phyloP scores from a whole-genome alignment of 2,113 vertebrate genomes.

The Lagopus muta region DNA sequence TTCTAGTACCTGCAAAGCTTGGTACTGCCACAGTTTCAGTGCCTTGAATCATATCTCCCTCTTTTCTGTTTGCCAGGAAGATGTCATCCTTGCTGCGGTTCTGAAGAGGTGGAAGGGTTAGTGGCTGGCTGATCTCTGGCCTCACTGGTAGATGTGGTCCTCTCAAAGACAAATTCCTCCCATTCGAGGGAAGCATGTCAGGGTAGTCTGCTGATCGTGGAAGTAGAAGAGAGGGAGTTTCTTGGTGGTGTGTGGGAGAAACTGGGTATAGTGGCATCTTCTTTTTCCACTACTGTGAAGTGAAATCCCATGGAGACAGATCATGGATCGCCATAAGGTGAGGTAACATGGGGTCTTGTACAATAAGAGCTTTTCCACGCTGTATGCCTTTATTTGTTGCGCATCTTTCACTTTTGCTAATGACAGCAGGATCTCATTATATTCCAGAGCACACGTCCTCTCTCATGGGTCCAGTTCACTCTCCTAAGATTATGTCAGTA shows the following conservation, averaged over 20 bases:
- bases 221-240: background rate
- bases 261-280: background rate
- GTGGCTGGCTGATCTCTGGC: background rate
- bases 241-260: background rate
- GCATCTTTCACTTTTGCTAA: background rate
- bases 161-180: background rate
- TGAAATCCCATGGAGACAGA: background rate
- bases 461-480: background rate
- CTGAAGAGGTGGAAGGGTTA: background rate
- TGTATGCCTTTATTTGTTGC: background rate
- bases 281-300: background rate
- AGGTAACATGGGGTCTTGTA: background rate
- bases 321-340: background rate
- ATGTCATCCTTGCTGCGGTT: background rate
- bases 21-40: background rate
- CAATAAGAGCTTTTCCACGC: background rate
- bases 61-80: background rate
- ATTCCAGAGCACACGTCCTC: background rate
- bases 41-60: background rate
- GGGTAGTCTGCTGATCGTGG: background rate
- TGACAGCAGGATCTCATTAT: fast-evolving
- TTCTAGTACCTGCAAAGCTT: background rate
- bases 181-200: background rate
- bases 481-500: background rate
- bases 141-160: background rate